These are phyloP conservation scores for Hormaphis cornu DNA, from an alignment of 1,140 invertebrate species.

Conservation along the genomic window DNA sequence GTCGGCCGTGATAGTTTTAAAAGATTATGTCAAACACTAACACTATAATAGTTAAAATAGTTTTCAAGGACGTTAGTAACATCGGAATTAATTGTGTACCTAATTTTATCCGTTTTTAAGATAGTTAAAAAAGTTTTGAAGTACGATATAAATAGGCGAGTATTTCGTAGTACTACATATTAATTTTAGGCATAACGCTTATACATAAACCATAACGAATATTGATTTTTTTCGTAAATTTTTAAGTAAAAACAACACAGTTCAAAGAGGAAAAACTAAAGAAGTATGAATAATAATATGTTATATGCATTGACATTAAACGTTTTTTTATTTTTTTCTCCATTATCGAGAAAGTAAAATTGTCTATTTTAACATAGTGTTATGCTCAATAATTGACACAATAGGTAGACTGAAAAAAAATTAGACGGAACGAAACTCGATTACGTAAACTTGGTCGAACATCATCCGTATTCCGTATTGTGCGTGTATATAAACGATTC, in stretches of 20 bases:
- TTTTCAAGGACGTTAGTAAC: background rate
- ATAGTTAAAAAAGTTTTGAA: background rate
- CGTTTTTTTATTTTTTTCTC: background rate
- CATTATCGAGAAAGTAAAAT: constrained; percentile 7
- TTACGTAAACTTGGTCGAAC: constrained; percentile 13
- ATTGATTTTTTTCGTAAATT: no score
- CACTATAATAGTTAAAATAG: background rate
- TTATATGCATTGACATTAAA: background rate
- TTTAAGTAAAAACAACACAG: no score
- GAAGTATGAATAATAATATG: no score
- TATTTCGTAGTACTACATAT: no score
- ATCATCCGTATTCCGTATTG: constrained; percentile 5
- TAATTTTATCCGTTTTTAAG: background rate
- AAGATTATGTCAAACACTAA: no score
- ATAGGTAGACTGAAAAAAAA: background rate
- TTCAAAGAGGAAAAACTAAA: no score
- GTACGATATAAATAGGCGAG: no score
- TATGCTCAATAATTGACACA: background rate
- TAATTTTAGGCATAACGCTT: no score
- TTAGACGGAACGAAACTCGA: constrained; percentile 1
- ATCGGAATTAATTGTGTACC: background rate
- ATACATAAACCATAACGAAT: no score
- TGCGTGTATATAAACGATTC: constrained; percentile 17
- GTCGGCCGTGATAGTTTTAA: no score
- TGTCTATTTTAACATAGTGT: background rate